These are phyloP conservation scores for Gadus macrocephalus DNA, from an alignment of 2,113 vertebrate species.

Conservation along the genomic window DNA sequence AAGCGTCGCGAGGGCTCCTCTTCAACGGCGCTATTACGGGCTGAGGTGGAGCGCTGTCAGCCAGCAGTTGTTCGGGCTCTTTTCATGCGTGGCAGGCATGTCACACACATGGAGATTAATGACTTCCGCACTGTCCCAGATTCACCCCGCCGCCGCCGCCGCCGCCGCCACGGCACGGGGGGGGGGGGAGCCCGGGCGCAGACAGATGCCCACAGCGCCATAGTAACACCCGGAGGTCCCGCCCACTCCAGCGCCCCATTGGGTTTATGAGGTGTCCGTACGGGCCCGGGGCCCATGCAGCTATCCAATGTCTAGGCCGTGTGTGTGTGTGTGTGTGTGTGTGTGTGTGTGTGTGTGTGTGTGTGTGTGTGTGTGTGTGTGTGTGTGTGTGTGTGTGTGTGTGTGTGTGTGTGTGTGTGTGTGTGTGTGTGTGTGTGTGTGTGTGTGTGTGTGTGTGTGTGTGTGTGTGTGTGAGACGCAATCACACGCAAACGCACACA, in stretches of 20 bases:
- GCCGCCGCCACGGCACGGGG: slow-evolving; percentile 5
- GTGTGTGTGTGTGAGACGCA: too few relatives aligned
- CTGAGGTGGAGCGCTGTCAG: slow-evolving; percentile 36
- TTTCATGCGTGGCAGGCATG: slow-evolving; percentile 34
- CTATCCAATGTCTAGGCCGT: slow-evolving; percentile 36
- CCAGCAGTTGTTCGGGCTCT: slow-evolving; percentile 27
- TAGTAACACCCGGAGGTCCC: slow-evolving; percentile 49
- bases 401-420: too few relatives aligned
- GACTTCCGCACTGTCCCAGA: slow-evolving; percentile 57
- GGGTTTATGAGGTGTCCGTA: slow-evolving; percentile 50
- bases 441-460: too few relatives aligned
- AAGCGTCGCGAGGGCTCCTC: slow-evolving; percentile 27
- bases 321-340: neutral
- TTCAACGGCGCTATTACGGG: slow-evolving; percentile 9
- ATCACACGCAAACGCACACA: too few relatives aligned
- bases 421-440: too few relatives aligned
- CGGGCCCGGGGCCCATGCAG: slow-evolving; percentile 44
- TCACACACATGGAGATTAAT: slow-evolving; percentile 70
- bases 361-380: too few relatives aligned
- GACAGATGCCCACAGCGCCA: slow-evolving; percentile 39
- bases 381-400: too few relatives aligned
- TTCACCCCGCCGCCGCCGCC: slow-evolving; percentile 37
- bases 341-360: too few relatives aligned
- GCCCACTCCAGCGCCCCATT: slow-evolving; percentile 35
- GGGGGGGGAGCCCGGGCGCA: slow-evolving; percentile 15